phyloP scores from a whole-genome alignment of 2,888 invertebrate species.

The Ganaspis brasiliensis region DNA sequence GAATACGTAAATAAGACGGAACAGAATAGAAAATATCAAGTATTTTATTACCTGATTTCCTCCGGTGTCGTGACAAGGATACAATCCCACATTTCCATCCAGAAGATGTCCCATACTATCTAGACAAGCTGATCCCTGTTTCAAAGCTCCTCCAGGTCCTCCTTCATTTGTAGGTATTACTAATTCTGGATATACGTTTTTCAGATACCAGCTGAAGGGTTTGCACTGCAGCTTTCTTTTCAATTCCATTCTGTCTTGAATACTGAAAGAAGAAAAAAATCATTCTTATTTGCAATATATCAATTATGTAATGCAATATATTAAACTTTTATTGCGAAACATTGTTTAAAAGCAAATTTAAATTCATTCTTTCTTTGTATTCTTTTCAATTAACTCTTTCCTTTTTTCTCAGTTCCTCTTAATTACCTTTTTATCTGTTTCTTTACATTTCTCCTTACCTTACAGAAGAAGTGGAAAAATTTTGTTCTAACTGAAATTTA shows the following conservation, averaged over 20 bases:
- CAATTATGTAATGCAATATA: conserved; percentile 33
- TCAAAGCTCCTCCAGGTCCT: conserved; percentile 86
- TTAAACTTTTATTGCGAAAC: background rate
- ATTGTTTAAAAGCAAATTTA: conserved; percentile 12
- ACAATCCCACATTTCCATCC: conserved; percentile 93
- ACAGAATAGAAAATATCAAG: too few species aligned
- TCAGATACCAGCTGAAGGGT: conserved; percentile 96
- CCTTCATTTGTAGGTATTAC: conserved; percentile 86
- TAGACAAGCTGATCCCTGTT: conserved; percentile 92
- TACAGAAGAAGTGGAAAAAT: too few species aligned
- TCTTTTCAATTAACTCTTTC: too few species aligned
- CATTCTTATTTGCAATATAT: conserved; percentile 36
- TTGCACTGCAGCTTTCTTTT: conserved; percentile 93
- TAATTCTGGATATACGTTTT: conserved; percentile 95
- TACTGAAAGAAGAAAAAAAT: conserved; percentile 82
- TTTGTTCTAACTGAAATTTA: too few species aligned
- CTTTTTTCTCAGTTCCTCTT: too few species aligned
- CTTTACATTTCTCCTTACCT: too few species aligned
- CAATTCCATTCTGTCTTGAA: conserved; percentile 91
- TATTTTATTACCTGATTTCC: conserved; percentile 90
- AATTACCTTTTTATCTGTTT: too few species aligned
- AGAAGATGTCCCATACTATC: conserved; percentile 96
- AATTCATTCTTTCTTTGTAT: too few species aligned
- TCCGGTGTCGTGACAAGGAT: conserved; percentile 97
- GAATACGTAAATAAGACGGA: too few species aligned